A percentile compares a stretch with the other conserved stretches of the same genome.
phyloP scores from a whole-genome alignment of 2,113 vertebrate genomes.

The Gadus chalcogrammus region DNA sequence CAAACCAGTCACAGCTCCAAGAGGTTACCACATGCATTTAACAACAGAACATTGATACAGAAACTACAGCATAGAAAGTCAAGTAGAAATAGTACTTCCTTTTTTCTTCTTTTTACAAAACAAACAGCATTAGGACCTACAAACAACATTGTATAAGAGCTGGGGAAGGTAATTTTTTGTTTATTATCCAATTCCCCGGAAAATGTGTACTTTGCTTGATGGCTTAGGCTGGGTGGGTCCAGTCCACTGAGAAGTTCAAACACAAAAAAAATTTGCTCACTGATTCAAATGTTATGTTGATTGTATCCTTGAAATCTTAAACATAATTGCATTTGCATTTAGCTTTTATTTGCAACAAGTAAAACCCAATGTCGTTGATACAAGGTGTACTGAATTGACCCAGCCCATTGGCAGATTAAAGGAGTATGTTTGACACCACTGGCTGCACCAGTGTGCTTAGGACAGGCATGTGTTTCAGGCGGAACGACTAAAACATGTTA shows the following conservation, averaged over 20 bases:
- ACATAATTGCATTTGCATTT: no score
- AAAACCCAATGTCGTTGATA: neutral
- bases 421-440: no score
- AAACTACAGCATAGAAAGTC: slow-evolving; percentile 89
- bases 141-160: slow-evolving; percentile 77
- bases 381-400: neutral
- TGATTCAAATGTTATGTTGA: neutral
- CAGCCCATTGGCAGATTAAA: no score
- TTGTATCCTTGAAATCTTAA: no score
- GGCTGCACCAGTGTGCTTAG: no score
- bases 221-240: slow-evolving; percentile 69
- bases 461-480: no score
- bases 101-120: slow-evolving; percentile 68
- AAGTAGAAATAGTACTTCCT: slow-evolving; percentile 72
- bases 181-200: slow-evolving; percentile 66
- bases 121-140: slow-evolving; percentile 77
- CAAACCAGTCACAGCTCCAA: slow-evolving; percentile 87
- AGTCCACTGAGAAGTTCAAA: slow-evolving; percentile 58
- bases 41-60: slow-evolving; percentile 83
- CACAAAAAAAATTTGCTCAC: slow-evolving; percentile 38
- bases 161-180: slow-evolving; percentile 66
- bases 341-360: neutral
- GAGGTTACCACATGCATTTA: slow-evolving; percentile 92
- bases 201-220: slow-evolving; percentile 64
- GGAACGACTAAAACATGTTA: no score